These are phyloP conservation scores for Brachyhypopomus gauderio DNA, from an alignment of 2,113 vertebrate species.

Conservation along the genomic window DNA sequence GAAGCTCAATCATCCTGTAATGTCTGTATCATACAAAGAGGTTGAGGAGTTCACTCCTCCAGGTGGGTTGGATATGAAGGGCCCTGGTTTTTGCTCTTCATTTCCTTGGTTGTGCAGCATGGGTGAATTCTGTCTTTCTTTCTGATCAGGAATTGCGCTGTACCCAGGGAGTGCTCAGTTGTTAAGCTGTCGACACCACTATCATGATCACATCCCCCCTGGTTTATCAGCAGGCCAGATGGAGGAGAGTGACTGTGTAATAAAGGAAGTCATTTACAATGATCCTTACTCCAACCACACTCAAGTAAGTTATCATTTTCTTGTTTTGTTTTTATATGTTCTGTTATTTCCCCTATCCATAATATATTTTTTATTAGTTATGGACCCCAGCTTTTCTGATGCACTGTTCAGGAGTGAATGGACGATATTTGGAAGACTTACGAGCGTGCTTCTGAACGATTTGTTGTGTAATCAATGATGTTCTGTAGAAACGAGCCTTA, in stretches of 20 bases:
- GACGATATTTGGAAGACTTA: no score
- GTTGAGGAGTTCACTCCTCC: constrained; percentile 87
- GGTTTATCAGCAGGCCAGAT: constrained; percentile 78
- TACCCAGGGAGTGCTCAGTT: constrained; percentile 86
- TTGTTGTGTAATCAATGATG: background rate
- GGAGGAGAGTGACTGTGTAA: constrained; percentile 78
- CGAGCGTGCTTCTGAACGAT: constrained; percentile 8
- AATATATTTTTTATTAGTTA: background rate
- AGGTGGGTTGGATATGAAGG: constrained; percentile 71
- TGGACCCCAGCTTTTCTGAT: background rate
- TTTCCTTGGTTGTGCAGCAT: background rate
- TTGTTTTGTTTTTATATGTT: background rate
- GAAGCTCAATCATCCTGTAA: constrained; percentile 92
- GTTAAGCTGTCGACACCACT: constrained; percentile 88
- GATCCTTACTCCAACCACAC: constrained; percentile 86
- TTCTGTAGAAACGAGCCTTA: constrained; percentile 81
- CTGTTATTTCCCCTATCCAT: background rate
- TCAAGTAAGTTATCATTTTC: constrained; percentile 72
- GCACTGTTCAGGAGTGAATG: background rate
- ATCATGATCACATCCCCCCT: constrained; percentile 85
- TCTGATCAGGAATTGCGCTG: constrained; percentile 85
- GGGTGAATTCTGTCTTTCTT: background rate
- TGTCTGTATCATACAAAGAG: constrained; percentile 96
- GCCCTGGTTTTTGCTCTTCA: background rate
- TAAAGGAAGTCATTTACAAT: constrained; percentile 80